phyloP scores from a whole-genome alignment of 2,888 invertebrate species.

The Sminthurides aquaticus region DNA sequence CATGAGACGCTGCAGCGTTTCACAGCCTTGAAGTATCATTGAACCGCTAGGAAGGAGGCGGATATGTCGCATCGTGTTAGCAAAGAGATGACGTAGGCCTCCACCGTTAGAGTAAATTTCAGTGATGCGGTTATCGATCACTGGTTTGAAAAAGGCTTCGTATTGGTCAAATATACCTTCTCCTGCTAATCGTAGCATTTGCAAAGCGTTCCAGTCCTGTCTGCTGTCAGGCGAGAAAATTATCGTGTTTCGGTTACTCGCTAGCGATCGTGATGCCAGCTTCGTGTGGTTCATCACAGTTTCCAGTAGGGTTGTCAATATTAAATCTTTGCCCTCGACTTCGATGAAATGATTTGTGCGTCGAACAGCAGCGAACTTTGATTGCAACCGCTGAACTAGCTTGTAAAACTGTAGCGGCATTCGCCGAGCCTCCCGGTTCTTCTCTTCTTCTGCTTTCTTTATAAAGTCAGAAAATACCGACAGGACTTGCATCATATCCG shows the following conservation, averaged over 20 bases:
- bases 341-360: slow-evolving; percentile 10
- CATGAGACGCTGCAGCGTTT: slow-evolving; percentile 12
- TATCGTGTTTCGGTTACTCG: background rate
- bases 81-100: background rate
- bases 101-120: background rate
- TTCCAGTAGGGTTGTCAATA: background rate
- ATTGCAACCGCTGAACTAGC: background rate
- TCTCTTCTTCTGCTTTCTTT: background rate
- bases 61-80: slow-evolving; percentile 3
- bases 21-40: slow-evolving; percentile 8
- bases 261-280: background rate
- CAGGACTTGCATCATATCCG: slow-evolving; percentile 4
- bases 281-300: background rate
- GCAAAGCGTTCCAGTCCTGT: slow-evolving; percentile 9
- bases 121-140: background rate
- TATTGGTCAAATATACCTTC: background rate
- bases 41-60: slow-evolving; percentile 12
- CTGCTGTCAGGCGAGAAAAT: slow-evolving; percentile 6
- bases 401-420: slow-evolving; percentile 7
- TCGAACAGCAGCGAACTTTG: slow-evolving; percentile 2
- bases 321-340: background rate
- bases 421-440: background rate
- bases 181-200: slow-evolving; percentile 9
- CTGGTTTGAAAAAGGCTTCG: slow-evolving; percentile 1
- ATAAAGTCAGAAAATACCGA: background rate